phyloP scores from a whole-genome alignment of 2,113 vertebrate species.

The Chrysemys picta region DNA sequence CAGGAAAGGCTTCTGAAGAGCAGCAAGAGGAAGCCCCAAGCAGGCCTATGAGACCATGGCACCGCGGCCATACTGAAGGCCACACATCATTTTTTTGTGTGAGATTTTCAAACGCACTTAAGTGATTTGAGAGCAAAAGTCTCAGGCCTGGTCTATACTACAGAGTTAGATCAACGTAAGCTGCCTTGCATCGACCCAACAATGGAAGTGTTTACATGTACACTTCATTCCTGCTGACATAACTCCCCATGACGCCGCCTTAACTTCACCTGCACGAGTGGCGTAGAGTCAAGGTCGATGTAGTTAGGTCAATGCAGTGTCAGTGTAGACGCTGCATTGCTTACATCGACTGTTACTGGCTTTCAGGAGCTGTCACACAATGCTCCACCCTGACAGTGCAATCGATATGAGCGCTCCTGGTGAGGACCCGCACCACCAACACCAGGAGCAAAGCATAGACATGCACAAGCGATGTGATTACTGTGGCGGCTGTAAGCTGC shows the following conservation, averaged over 20 bases:
- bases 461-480: background rate
- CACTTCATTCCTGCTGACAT: background rate
- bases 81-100: background rate
- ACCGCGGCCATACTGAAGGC: rapidly evolving
- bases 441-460: background rate
- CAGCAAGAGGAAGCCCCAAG: rapidly evolving
- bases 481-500: background rate
- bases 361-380: background rate
- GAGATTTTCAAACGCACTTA: background rate
- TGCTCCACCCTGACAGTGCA: background rate
- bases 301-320: background rate
- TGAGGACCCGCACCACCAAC: background rate
- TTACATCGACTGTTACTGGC: background rate
- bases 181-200: too few relatives aligned
- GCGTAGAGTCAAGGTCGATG: background rate
- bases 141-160: background rate
- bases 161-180: background rate
- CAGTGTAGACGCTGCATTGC: background rate
- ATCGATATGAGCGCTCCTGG: background rate
- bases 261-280: background rate
- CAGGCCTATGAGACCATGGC: background rate
- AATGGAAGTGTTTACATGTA: background rate
- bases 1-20: rapidly evolving
- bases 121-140: background rate
- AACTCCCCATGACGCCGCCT: background rate